Conservation (phyloP, 2,888 invertebrate genomes). For the Kuschelorhynchus macadamiae region DNA sequence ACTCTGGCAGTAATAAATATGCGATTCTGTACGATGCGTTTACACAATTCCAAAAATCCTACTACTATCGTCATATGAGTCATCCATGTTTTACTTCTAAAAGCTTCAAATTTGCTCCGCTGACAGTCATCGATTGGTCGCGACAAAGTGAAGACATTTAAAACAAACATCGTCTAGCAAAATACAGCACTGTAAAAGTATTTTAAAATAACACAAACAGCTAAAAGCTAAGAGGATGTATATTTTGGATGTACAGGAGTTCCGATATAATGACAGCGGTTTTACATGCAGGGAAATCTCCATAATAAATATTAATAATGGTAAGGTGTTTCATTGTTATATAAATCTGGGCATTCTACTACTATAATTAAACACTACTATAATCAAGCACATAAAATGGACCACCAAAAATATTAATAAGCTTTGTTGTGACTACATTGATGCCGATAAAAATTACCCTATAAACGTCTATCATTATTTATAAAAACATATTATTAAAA, state of each 20-base stretch:
- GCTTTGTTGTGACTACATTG: too few relatives aligned
- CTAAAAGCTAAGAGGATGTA: too few relatives aligned
- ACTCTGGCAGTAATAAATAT: slow-evolving; percentile 55
- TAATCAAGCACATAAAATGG: too few relatives aligned
- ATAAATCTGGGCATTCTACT: too few relatives aligned
- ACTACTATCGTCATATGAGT: slow-evolving; percentile 46
- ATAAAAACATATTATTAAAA: too few relatives aligned
- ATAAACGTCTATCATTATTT: too few relatives aligned
- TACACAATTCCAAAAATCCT: slow-evolving; percentile 54
- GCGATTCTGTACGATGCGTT: slow-evolving; percentile 57
- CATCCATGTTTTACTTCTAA: slow-evolving; percentile 41
- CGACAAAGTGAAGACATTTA: slow-evolving; percentile 1
- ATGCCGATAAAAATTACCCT: too few relatives aligned
- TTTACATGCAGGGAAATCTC: background rate
- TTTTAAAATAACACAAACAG: too few relatives aligned
- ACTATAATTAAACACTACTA: too few relatives aligned
- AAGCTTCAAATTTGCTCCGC: background rate
- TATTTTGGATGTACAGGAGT: background rate
- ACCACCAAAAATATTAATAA: too few relatives aligned
- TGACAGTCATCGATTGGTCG: slow-evolving; percentile 2
- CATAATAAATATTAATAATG: too few relatives aligned
- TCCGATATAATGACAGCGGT: background rate
- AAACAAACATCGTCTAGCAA: background rate
- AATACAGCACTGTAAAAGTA: background rate
- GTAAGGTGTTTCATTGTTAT: too few relatives aligned